Base-by-base conservation (phyloP, 2,113 vertebrate genomes). In the Ginglymostoma cirratum region DNA sequence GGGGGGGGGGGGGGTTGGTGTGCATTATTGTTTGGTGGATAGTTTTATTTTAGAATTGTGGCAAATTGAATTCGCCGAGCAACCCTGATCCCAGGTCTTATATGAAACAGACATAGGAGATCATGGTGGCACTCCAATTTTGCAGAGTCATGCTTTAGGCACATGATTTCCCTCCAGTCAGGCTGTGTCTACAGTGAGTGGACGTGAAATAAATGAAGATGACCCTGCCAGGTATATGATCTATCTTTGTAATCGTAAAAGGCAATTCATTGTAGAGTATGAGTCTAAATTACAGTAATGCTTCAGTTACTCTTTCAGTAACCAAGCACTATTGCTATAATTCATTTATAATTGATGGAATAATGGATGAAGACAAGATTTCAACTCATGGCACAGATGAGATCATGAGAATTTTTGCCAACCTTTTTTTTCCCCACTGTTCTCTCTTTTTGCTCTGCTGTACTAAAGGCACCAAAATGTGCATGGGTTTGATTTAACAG, bases 341-440 rank as follows among this genome's bases (percentile, higher is more conserved):
- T 93, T 66, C 61, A 93, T 93, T 93, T 93, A 66, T 93, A 93
- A 67, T 67, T 93, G 89, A 93, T 93, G 61, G 61, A 93, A 93
- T 93, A 93, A 92, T 65, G 48, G 87, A 90, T 92, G 52, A 34
- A 92, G 30, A n/a, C 24, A 92, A 92, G 52, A 92, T 61, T 90
- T 90, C 30, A 92, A 15, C 52, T n/a, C 87, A 65, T 17, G 5
- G 52, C 15, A 14, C 52, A 17, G 34, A 92, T 92, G 87, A 92
- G 61, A 93, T 66, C 89, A 93, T 93, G 61, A 93, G 7, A n/a
- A 93, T 17, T 93, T 72, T 93, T 67, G 89, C 61, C 89, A 67
- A 66, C 55, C 66, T 10, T 66, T 23, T 92, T 66, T 93, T 61
- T 55, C n/a, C 61, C 61, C 45, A 52, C n/a, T 66, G 48, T 65